Evolutionary conservation across 2,113 vertebrate genomes (phyloP), one percentile per base, ranked within the genome.

Genomic region (Pollimyrus isidori): DNA sequence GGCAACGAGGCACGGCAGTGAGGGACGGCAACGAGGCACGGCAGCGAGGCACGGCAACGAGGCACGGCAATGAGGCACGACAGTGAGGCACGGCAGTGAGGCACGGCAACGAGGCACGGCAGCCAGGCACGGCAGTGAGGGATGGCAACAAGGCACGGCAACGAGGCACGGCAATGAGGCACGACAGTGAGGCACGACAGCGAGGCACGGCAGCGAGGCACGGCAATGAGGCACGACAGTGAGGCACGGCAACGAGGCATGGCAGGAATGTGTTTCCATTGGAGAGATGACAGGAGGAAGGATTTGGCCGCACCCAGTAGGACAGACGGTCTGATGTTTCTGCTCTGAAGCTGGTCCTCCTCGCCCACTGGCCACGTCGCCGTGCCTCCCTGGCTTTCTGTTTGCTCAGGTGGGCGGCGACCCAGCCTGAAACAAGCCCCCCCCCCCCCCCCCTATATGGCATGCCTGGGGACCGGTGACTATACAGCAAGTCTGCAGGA

Each of bases 351-450:
- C 96, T 95, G 95, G 94, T 93, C 93, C 95, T 95, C 94, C 95
- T 96, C 94, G 93, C 88, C 88, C 92, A 58, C 93, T 94, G 95
- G 96, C 93, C 95, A 95, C 95, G 89, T 93, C 93, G 45, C 89
- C 90, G 1, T 3, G 30, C 13, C 50, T 87, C 84, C 73, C 53
- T 50, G n/a, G 80, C 84, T 52, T 91, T 94, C 95, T 97, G 96
- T 97, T 97, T 97, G 96, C 96, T 96, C 96, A 97, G 97, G 96
- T 97, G 97, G 96, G 96, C 96, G 96, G 96, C 96, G 96, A 97
- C 96, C 96, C 93, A 73, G 35, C 35, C 35, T 35, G 35, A 35
- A 35, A 35, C 35, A 35, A 35, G 35, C 35, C 80, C 69, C 52
- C 49, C 46, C 23, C 46, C 84, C 93, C 93, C 96, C 93, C 84